phyloP scores from a whole-genome alignment of 2,113 vertebrate species.

The Tinamus guttatus region DNA sequence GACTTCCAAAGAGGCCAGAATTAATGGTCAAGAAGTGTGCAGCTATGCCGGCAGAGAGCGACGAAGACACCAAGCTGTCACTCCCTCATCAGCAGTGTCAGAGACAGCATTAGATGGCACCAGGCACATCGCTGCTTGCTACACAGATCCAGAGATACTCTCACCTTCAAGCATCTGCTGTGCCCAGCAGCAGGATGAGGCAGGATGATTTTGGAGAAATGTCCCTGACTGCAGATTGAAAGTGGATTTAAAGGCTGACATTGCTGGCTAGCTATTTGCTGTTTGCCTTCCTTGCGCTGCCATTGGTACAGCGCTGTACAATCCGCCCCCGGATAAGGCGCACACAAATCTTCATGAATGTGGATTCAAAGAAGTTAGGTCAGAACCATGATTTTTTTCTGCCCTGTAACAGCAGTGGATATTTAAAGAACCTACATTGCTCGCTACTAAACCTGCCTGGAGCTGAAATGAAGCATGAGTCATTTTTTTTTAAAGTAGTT shows the following conservation, averaged over 20 bases:
- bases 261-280: background rate
- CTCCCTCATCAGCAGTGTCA: background rate
- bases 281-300: background rate
- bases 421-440: background rate
- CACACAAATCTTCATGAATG: accelerated
- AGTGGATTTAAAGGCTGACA: background rate
- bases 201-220: background rate
- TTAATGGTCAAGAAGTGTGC: background rate
- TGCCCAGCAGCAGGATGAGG: background rate
- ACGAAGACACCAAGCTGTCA: background rate
- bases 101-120: background rate
- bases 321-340: background rate
- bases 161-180: background rate
- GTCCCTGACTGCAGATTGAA: background rate
- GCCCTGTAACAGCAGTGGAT: background rate
- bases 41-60: background rate
- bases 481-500: slow-evolving; percentile 30
- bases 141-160: background rate
- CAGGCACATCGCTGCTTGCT: background rate
- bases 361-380: background rate
- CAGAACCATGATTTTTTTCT: background rate
- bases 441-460: background rate
- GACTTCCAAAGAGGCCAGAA: background rate
- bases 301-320: accelerated
- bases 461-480: slow-evolving; percentile 46